Percentiles rank a stretch among this genome's conserved stretches.
These are phyloP conservation scores for Caenorhabditis zanzibari DNA, from an alignment of 2,888 invertebrate species.

Conservation along the genomic window DNA sequence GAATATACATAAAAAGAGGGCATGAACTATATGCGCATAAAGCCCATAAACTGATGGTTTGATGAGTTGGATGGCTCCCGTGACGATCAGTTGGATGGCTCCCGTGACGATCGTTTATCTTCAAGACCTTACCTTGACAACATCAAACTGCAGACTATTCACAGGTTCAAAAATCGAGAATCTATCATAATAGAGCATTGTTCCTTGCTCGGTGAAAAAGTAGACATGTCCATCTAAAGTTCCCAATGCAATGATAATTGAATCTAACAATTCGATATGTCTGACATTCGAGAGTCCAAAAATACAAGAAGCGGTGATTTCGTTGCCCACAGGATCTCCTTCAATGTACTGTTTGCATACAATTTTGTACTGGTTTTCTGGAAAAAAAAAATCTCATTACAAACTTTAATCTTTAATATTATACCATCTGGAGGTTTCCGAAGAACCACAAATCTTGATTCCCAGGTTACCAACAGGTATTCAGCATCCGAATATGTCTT, in stretches of 20 bases:
- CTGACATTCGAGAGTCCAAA: slow-evolving; percentile 68
- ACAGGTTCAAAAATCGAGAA: slow-evolving; percentile 74
- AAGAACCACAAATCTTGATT: slow-evolving; percentile 57
- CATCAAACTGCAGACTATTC: slow-evolving; percentile 72
- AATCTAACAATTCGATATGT: slow-evolving; percentile 68
- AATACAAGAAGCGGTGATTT: slow-evolving; percentile 60
- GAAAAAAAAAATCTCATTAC: no score
- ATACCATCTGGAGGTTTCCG: slow-evolving; percentile 60
- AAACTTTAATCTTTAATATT: no score
- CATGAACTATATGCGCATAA: slow-evolving; percentile 66
- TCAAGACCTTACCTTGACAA: slow-evolving; percentile 65
- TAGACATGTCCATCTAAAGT: slow-evolving; percentile 67
- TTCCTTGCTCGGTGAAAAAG: slow-evolving; percentile 81
- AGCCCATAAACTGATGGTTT: slow-evolving; percentile 56
- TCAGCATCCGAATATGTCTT: slow-evolving; percentile 57
- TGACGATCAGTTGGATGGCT: slow-evolving; percentile 42
- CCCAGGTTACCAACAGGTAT: slow-evolving; percentile 58
- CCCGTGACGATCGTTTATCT: no score
- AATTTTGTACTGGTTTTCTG: slow-evolving; percentile 59
- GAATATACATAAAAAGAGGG: slow-evolving; percentile 60
- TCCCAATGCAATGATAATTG: slow-evolving; percentile 65
- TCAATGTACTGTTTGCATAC: slow-evolving; percentile 59
- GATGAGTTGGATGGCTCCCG: slow-evolving; percentile 66
- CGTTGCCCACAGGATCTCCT: slow-evolving; percentile 52
- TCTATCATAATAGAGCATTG: slow-evolving; percentile 75